These are phyloP conservation scores for Metellina segmentata DNA, from an alignment of 2,888 invertebrate species.

Conservation along the genomic window DNA sequence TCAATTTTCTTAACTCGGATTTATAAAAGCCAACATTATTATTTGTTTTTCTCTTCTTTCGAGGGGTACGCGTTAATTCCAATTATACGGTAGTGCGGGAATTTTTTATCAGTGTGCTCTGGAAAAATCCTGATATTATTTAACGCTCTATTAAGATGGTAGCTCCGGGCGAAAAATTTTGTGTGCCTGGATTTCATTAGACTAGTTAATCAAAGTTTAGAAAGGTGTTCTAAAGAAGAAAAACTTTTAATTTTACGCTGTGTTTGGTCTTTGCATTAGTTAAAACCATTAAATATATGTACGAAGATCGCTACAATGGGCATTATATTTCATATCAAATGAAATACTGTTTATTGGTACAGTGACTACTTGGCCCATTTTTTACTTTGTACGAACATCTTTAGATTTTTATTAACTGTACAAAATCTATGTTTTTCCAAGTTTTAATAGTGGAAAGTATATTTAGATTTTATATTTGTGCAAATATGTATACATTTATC, in stretches of 20 bases:
- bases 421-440: too few relatives aligned
- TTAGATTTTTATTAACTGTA: too few relatives aligned
- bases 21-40: conserved; percentile 5
- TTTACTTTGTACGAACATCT: too few relatives aligned
- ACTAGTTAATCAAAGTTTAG: conserved; percentile 31
- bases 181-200: neutral
- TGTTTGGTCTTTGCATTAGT: too few relatives aligned
- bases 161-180: neutral
- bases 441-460: too few relatives aligned
- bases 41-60: neutral
- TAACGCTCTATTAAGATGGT: conserved; percentile 30
- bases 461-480: too few relatives aligned
- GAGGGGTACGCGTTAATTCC: conserved; percentile 17
- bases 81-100: conserved; percentile 23
- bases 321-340: too few relatives aligned
- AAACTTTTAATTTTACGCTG: neutral
- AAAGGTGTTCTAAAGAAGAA: neutral
- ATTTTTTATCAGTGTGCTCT: neutral
- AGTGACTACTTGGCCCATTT: too few relatives aligned
- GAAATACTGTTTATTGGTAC: too few relatives aligned
- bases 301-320: too few relatives aligned
- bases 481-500: too few relatives aligned
- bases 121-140: conserved; percentile 28
- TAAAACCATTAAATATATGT: too few relatives aligned
- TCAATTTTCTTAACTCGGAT: conserved; percentile 11